phyloP scores from a whole-genome alignment of 2,797 vertebrate genomes.

The Selene dorsalis region DNA sequence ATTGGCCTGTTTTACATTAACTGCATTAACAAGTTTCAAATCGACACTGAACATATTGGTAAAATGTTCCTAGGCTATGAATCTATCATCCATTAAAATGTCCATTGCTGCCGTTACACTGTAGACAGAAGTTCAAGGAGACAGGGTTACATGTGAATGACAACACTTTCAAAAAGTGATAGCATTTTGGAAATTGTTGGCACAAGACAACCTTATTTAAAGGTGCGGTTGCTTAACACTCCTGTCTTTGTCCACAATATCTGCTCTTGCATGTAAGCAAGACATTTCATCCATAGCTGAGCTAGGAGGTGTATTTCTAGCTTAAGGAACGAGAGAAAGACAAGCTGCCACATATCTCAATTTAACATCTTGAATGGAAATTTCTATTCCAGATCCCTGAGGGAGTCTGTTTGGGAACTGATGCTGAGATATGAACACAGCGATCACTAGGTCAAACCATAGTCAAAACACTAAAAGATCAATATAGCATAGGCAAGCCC shows the following conservation, averaged over 20 bases:
- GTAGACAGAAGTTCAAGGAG: no score
- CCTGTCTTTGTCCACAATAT: not conserved
- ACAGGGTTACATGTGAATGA: not conserved
- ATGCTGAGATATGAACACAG: conserved; percentile 9
- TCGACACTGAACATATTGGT: no score
- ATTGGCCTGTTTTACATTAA: not conserved
- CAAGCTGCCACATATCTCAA: not conserved
- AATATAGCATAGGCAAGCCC: conserved; percentile 16
- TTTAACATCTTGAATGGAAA: not conserved
- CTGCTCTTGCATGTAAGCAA: not conserved
- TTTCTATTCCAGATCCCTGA: not conserved
- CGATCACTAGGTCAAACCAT: not conserved
- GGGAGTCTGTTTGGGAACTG: not conserved
- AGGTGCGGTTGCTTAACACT: not conserved
- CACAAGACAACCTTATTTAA: not conserved
- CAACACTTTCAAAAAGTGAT: no score
- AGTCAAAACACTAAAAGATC: no score
- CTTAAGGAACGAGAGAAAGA: not conserved
- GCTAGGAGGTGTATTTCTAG: not conserved
- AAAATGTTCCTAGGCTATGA: no score
- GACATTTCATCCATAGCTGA: not conserved
- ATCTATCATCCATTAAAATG: no score
- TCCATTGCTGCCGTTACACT: no score
- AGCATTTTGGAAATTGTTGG: no score
- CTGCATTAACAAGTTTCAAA: not conserved